These are phyloP conservation scores for Heliconius hermathena DNA, from an alignment of 1,140 invertebrate genomes.

Conservation along the genomic window DNA sequence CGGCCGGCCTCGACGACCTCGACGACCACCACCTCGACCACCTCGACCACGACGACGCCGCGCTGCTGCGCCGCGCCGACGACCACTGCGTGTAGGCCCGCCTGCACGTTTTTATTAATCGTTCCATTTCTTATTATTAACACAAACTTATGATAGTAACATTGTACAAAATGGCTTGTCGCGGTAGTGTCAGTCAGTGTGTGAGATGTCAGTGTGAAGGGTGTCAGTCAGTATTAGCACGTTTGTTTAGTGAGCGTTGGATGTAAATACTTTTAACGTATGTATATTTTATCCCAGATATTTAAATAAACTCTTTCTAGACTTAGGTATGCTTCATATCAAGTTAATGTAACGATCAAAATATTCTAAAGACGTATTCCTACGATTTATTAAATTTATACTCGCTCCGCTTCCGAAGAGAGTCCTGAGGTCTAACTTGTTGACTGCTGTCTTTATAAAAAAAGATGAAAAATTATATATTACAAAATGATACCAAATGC, in stretches of 20 bases:
- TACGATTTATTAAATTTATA: conserved; percentile 30
- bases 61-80: conserved; percentile 25
- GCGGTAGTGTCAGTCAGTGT: too few species aligned
- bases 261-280: conserved; percentile 35
- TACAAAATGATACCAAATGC: conserved; percentile 38
- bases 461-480: conserved; percentile 26
- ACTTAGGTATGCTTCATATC: conserved; percentile 30
- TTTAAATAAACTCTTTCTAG: conserved; percentile 18
- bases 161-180: neutral
- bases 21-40: conserved; percentile 40
- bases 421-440: conserved; percentile 12
- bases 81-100: conserved; percentile 42
- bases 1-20: conserved; percentile 44
- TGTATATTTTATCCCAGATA: conserved; percentile 34
- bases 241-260: conserved; percentile 14
- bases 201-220: neutral
- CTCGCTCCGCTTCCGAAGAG: conserved; percentile 16
- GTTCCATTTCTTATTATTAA: neutral
- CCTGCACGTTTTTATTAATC: neutral
- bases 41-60: conserved; percentile 41
- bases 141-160: neutral
- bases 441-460: conserved; percentile 18
- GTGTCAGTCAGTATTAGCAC: conserved; percentile 32
- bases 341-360: conserved; percentile 24
- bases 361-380: conserved; percentile 39